These are phyloP conservation scores for Amphiprion ocellaris DNA, from an alignment of 2,113 vertebrate species.

Conservation along the genomic window DNA sequence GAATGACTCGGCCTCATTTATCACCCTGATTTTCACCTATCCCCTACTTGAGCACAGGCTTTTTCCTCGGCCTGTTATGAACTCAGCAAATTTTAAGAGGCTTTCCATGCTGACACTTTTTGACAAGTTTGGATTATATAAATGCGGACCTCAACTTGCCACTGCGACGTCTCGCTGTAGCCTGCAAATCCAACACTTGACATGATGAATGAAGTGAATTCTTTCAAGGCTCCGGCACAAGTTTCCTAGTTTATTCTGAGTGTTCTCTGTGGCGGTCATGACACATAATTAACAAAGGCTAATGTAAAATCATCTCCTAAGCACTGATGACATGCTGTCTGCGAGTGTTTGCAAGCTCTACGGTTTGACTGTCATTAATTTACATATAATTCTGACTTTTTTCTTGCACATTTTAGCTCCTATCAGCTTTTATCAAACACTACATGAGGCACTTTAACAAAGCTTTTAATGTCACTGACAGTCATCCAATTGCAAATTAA, in stretches of 20 bases:
- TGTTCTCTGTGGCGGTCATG: no score
- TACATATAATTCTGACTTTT: background rate
- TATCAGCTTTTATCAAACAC: slow-evolving; percentile 3
- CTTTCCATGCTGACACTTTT: slow-evolving; percentile 29
- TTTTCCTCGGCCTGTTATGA: slow-evolving; percentile 59
- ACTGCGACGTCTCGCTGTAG: background rate
- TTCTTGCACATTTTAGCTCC: background rate
- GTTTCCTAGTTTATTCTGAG: background rate
- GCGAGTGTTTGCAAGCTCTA: background rate
- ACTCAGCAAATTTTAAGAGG: slow-evolving; percentile 63
- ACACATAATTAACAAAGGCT: background rate
- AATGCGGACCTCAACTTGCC: background rate
- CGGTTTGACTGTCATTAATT: background rate
- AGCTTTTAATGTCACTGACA: background rate
- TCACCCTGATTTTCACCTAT: slow-evolving; percentile 63
- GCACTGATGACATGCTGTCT: background rate
- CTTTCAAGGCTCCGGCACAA: background rate
- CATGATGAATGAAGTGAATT: background rate
- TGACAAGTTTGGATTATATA: slow-evolving; percentile 24
- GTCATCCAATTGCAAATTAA: slow-evolving; percentile 17
- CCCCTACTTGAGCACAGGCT: slow-evolving; percentile 64
- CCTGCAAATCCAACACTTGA: slow-evolving; percentile 6
- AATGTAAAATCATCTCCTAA: background rate
- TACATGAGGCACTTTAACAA: slow-evolving; percentile 6
- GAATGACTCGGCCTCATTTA: slow-evolving; percentile 40